These are phyloP conservation scores for Phataginus tetradactyla DNA, from an alignment of 2,797 vertebrate species.

Conservation along the genomic window DNA sequence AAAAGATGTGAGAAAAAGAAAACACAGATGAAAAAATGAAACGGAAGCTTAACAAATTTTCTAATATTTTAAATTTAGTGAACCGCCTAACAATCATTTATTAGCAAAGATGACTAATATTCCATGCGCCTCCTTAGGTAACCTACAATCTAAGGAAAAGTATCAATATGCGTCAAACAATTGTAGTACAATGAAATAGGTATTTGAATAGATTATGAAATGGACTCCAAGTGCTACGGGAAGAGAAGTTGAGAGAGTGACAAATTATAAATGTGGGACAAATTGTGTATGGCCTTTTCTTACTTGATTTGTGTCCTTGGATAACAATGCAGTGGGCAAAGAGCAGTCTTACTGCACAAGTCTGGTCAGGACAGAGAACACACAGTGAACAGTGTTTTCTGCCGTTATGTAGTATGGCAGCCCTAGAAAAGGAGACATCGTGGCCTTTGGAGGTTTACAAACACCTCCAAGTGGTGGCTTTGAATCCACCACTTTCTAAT, in stretches of 20 bases:
- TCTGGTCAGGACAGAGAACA: not conserved
- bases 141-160: not conserved
- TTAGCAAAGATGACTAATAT: not conserved
- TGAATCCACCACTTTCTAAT: not conserved
- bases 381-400: not conserved
- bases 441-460: not conserved
- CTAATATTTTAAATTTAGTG: not conserved
- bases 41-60: not conserved
- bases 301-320: not conserved
- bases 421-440: not conserved
- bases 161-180: not conserved
- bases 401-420: not conserved
- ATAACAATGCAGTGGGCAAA: not conserved
- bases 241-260: not conserved
- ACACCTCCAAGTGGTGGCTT: not conserved
- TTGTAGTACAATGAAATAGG: not conserved
- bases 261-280: not conserved
- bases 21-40: not conserved
- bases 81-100: not conserved
- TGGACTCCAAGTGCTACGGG: not conserved
- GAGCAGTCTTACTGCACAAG: not conserved
- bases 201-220: not conserved
- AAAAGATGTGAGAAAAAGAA: conserved; percentile 41
- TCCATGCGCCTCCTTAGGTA: not conserved
- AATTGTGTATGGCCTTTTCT: not conserved